Base-by-base conservation (phyloP, 2,113 vertebrate species). In the Plestiodon gilberti region DNA sequence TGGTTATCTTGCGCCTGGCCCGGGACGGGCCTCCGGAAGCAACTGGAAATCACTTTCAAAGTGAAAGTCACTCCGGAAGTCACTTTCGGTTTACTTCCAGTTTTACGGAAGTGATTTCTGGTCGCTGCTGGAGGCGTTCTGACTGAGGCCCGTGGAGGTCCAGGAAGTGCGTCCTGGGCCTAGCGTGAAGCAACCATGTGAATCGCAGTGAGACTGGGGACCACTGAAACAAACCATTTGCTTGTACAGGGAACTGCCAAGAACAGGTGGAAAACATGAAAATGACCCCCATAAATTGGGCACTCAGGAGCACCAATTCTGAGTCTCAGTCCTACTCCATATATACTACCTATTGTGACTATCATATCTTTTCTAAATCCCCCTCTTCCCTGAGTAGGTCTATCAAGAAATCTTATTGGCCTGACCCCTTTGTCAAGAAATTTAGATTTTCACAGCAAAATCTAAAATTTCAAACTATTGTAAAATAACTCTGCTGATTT, bases 401-500 rank as follows among this genome's bases (percentile, higher is more conserved):
- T 83, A 48, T 4, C 79, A 87, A 67, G 85, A 79, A 85, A 89
- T 59, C 48, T 59, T 81, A 33, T 75, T 88, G 86, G 85, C 81
- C 86, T 74, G 23, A 48, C 30, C 4, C 74, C 83, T 84, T 83
- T 55, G n/a, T 86, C 70, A 78, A 52, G 25, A 89, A 83, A 52
- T 2, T 30, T 52, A 59, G 86, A 75, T 70, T 94, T 94, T 71
- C 78, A 83, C 79, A 83, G 87, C 90, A 76, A 69, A 33, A 59
- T 70, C 73, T 89, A 81, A 18, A 7, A 82, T 95, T 94, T 93
- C 33, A 84, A 74, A 74, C 43, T 90, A 43, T 87, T 90, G 81
- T 71, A 30, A 86, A 79, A 52, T 80, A 4, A 90, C 76, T 35
- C 84, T 89, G 87, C 33, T 2, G 83, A 92, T 92, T 90, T 0